Conservation (phyloP, 2,113 vertebrate species). For the Petroica traversi region DNA sequence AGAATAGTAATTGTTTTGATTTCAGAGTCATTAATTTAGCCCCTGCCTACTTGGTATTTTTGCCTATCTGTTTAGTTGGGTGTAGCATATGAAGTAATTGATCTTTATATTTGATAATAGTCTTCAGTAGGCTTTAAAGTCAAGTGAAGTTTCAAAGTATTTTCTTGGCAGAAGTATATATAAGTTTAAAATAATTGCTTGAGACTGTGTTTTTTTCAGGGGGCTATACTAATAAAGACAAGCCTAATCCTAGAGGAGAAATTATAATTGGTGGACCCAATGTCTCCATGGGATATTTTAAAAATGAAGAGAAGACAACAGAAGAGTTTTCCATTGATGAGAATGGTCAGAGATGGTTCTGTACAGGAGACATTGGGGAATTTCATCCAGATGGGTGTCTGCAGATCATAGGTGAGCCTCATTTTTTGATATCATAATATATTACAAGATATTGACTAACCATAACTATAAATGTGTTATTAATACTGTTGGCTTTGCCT, state of each 20-base stretch:
- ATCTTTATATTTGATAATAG: background rate
- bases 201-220: conserved; percentile 72
- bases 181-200: background rate
- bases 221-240: conserved; percentile 89
- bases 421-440: background rate
- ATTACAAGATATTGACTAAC: background rate
- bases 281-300: conserved; percentile 93
- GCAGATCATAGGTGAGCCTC: conserved; percentile 89
- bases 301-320: conserved; percentile 77
- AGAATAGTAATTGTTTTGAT: background rate
- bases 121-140: background rate
- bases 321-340: conserved; percentile 88
- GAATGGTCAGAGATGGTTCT: conserved; percentile 93
- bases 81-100: background rate
- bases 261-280: conserved; percentile 93
- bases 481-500: background rate
- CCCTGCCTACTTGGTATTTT: background rate
- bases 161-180: background rate
- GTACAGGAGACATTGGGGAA: conserved; percentile 94
- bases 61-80: background rate
- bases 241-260: conserved; percentile 93
- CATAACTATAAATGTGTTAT: background rate
- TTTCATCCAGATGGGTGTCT: conserved; percentile 92
- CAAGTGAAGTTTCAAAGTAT: background rate
- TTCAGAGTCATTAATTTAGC: background rate